Evolutionary conservation across 2,797 vertebrate genomes (phyloP).

Genomic region (Capromys pilorides): DNA sequence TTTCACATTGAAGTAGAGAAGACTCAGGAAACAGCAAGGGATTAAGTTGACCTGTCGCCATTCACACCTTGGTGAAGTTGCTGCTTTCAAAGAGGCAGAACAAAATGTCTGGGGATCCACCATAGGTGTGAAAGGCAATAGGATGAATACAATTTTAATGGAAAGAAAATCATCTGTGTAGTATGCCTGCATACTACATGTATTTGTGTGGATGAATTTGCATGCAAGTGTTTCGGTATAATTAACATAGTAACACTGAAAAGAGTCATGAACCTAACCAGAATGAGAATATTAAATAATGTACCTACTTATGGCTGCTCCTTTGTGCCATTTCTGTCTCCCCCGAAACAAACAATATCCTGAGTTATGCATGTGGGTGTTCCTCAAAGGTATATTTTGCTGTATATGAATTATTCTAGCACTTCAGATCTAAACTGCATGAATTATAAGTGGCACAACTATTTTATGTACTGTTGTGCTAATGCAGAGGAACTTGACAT

Average conservation of each 20-base stretch:
- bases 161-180: background rate
- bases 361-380: background rate
- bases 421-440: background rate
- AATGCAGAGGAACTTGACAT: background rate
- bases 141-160: constrained; percentile 9
- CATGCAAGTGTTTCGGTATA: background rate
- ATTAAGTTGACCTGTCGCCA: background rate
- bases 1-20: constrained; percentile 9
- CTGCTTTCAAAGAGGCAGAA: background rate
- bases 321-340: background rate
- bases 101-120: background rate
- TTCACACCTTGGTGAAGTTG: background rate
- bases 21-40: background rate
- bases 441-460: background rate
- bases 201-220: background rate
- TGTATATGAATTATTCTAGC: background rate
- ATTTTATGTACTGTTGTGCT: background rate
- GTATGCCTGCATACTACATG: background rate
- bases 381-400: background rate
- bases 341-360: background rate
- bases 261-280: background rate
- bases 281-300: background rate
- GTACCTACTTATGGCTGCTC: background rate
- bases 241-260: background rate
- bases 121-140: background rate